A percentile compares a stretch with the other conserved stretches of the same genome.
These are phyloP conservation scores for Alexandromys fortis DNA, from an alignment of 2,113 vertebrate genomes.

Conservation along the genomic window DNA sequence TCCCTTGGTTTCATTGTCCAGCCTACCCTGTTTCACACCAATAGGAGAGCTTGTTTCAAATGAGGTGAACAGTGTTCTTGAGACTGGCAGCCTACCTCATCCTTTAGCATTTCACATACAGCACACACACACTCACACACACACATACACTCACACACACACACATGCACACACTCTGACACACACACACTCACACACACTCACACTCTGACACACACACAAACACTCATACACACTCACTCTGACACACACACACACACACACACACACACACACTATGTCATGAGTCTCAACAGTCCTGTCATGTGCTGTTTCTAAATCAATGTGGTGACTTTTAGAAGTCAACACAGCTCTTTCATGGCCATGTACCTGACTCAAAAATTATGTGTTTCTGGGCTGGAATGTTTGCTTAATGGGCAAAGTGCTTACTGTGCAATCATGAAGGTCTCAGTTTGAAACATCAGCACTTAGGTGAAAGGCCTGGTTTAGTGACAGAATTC, in stretches of 20 bases:
- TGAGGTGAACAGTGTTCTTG: background rate
- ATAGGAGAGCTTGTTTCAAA: background rate
- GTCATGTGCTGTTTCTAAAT: background rate
- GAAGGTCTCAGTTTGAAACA: background rate
- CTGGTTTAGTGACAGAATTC: background rate
- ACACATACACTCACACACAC: background rate
- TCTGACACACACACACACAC: background rate
- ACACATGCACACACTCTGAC: background rate
- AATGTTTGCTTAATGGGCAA: background rate
- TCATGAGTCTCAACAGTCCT: background rate
- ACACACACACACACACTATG: background rate
- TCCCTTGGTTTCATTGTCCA: background rate
- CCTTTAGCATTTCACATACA: background rate
- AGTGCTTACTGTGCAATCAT: background rate
- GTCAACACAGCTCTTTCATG: background rate
- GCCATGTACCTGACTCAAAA: background rate
- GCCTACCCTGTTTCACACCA: background rate
- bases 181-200: background rate
- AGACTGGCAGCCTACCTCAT: background rate
- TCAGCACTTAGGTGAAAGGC: background rate
- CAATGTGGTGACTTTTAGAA: conserved; percentile 34
- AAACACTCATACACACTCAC: background rate
- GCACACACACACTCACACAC: background rate
- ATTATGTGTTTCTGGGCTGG: background rate
- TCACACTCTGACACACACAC: background rate